Conservation (phyloP, 2,888 invertebrate species). For the Cephus spinipes region DNA sequence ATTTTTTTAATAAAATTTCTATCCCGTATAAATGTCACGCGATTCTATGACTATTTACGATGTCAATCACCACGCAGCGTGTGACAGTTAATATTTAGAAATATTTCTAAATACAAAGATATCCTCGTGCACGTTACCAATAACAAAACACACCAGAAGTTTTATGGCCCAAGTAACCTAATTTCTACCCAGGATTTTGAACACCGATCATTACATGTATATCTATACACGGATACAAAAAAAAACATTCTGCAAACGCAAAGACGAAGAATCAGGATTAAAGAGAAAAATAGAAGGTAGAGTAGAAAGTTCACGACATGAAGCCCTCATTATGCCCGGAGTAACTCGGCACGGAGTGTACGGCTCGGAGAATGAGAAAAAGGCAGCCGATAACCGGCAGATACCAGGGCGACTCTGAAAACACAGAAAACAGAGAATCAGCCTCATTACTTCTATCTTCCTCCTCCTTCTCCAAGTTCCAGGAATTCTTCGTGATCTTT, state of each 20-base stretch:
- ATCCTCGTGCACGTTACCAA: background rate
- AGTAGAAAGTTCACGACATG: slow-evolving; percentile 52
- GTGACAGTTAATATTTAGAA: background rate
- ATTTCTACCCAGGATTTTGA: too few relatives aligned
- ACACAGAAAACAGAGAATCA: slow-evolving; percentile 63
- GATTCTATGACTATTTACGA: background rate
- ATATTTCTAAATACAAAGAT: background rate
- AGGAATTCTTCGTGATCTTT: slow-evolving; percentile 60
- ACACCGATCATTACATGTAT: background rate
- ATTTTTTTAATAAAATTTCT: background rate
- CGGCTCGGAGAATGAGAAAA: slow-evolving; percentile 22
- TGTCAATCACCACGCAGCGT: background rate
- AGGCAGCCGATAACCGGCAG: slow-evolving; percentile 56
- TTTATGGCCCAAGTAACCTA: background rate
- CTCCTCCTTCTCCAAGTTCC: slow-evolving; percentile 52
- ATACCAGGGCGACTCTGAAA: slow-evolving; percentile 55
- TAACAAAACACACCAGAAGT: background rate
- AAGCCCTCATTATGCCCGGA: slow-evolving; percentile 58
- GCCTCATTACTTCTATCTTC: slow-evolving; percentile 63
- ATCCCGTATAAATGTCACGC: background rate
- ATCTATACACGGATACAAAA: background rate
- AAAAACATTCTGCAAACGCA: background rate
- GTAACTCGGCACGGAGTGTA: slow-evolving; percentile 10
- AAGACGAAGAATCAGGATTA: slow-evolving; percentile 12
- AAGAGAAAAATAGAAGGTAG: slow-evolving; percentile 23